Conservation (phyloP, 2,797 vertebrate genomes). For the Knipowitschia caucasica region DNA sequence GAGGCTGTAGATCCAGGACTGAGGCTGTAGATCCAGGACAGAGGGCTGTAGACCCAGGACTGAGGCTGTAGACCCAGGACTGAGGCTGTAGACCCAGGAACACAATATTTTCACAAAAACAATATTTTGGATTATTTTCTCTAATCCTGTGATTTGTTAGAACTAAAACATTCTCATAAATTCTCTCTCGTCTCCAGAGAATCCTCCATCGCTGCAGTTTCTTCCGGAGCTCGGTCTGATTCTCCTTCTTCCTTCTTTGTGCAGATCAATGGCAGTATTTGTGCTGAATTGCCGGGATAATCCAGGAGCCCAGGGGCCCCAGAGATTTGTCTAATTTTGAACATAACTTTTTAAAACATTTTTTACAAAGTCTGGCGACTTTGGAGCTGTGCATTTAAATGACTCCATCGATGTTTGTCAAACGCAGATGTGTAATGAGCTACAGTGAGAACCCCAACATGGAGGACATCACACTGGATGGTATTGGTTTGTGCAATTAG, state of each 20-base stretch:
- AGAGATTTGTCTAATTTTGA: constrained; percentile 3
- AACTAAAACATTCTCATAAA: too few relatives aligned
- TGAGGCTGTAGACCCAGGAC: too few relatives aligned
- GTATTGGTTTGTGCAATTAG: constrained; percentile 15
- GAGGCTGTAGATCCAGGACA: too few relatives aligned
- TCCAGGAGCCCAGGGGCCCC: background rate
- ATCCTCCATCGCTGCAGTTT: background rate
- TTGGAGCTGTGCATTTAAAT: background rate
- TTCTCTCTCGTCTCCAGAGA: too few relatives aligned
- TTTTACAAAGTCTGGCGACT: constrained; percentile 8
- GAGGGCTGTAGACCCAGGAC: too few relatives aligned
- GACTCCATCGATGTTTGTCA: constrained; percentile 1
- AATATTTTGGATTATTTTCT: too few relatives aligned
- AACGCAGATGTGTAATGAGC: background rate
- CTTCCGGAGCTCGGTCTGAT: background rate
- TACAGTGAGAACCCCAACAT: background rate
- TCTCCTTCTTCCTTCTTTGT: background rate
- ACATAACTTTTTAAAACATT: background rate
- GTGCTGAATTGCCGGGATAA: background rate
- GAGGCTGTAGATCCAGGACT: too few relatives aligned
- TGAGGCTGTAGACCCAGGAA: too few relatives aligned
- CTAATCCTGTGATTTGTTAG: too few relatives aligned
- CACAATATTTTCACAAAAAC: too few relatives aligned
- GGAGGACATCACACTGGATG: background rate
- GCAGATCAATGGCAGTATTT: background rate